phyloP scores from a whole-genome alignment of 2,113 vertebrate species.

The Pomatorhinus ruficollis region DNA sequence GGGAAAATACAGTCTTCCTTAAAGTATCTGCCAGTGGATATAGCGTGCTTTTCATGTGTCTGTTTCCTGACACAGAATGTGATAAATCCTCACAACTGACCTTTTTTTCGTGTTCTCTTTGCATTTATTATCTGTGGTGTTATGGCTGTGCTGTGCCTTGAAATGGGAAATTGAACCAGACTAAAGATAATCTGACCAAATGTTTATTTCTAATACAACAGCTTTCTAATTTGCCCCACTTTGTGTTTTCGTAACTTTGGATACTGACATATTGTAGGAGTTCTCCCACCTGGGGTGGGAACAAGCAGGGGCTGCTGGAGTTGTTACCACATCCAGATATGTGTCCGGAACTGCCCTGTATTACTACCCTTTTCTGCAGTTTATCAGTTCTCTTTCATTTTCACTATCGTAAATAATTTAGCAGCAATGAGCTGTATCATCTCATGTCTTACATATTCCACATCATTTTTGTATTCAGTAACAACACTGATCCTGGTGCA shows the following conservation, averaged over 20 bases:
- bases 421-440: background rate
- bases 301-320: background rate
- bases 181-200: background rate
- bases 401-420: background rate
- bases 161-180: background rate
- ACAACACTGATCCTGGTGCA: background rate
- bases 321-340: background rate
- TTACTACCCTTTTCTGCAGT: background rate
- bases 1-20: background rate
- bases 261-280: background rate
- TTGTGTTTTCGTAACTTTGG: rapidly evolving
- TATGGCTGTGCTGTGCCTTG: background rate
- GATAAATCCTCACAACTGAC: background rate
- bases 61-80: background rate
- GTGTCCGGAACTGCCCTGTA: background rate
- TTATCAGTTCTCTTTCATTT: background rate
- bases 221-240: background rate
- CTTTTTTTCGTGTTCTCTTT: background rate
- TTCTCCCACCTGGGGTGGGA: background rate
- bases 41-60: background rate
- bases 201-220: background rate
- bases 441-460: background rate
- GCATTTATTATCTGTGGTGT: background rate
- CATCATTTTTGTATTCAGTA: background rate
- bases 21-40: background rate